These are phyloP conservation scores for Channallabes apus DNA, from an alignment of 2,797 vertebrate genomes.

Conservation along the genomic window DNA sequence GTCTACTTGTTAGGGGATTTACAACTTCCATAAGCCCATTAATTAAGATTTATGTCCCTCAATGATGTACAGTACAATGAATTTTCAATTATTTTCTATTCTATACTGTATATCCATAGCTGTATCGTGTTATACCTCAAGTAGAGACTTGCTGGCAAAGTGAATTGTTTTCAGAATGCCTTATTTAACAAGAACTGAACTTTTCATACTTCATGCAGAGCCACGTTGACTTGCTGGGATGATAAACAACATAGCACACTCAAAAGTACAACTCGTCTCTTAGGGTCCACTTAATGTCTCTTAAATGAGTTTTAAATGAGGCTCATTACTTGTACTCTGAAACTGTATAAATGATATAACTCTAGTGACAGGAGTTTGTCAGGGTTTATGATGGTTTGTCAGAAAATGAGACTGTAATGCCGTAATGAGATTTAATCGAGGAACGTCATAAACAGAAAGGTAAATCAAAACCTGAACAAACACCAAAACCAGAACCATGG, in stretches of 20 bases:
- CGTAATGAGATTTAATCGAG: too few relatives aligned
- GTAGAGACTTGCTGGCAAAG: background rate
- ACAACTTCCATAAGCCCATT: background rate
- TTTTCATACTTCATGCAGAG: background rate
- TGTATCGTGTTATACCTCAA: background rate
- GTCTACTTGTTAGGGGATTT: too few relatives aligned
- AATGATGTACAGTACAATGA: background rate
- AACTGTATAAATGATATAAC: background rate
- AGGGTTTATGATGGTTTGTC: background rate
- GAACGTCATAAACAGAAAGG: too few relatives aligned
- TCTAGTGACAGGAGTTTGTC: background rate
- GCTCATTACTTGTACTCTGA: background rate
- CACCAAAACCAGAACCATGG: too few relatives aligned
- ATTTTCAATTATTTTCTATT: background rate
- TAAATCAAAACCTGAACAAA: too few relatives aligned
- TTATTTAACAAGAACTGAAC: background rate
- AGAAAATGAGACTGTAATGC: too few relatives aligned
- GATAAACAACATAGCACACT: background rate
- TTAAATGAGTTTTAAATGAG: constrained; percentile 16
- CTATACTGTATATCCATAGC: background rate
- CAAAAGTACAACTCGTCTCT: background rate
- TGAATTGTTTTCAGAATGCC: background rate
- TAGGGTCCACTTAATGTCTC: background rate
- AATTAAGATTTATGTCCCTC: background rate
- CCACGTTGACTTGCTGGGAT: background rate